phyloP scores from a whole-genome alignment of 2,113 vertebrate genomes.

The Paradoxurus hermaphroditus region DNA sequence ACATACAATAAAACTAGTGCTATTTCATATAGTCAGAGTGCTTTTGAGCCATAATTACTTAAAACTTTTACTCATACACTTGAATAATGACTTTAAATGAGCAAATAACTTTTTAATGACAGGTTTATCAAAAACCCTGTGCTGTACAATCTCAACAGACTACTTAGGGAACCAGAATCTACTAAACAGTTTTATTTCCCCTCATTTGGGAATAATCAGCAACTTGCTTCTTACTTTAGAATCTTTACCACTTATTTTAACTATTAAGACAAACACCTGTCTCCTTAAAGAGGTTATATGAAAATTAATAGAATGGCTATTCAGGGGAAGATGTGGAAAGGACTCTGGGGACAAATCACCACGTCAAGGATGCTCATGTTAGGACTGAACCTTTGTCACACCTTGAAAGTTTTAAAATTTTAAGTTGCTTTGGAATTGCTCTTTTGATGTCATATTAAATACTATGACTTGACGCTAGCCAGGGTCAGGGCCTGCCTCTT shows the following conservation, averaged over 20 bases:
- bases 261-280: not conserved
- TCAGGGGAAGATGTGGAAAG: not conserved
- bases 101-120: not conserved
- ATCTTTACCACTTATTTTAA: slow-evolving; percentile 14
- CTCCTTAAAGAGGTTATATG: not conserved
- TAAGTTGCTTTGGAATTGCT: not conserved
- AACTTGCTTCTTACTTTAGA: not conserved
- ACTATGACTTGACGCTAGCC: not conserved
- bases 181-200: not conserved
- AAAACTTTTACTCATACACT: not conserved
- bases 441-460: not conserved
- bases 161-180: not conserved
- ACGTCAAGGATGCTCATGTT: not conserved
- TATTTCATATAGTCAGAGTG: not conserved
- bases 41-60: not conserved
- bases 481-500: not conserved
- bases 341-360: not conserved
- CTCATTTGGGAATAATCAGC: not conserved
- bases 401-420: not conserved
- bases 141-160: not conserved
- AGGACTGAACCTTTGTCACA: not conserved
- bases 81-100: not conserved
- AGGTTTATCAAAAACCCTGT: not conserved
- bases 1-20: not conserved
- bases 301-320: not conserved